These are phyloP conservation scores for Solenopsis fugax DNA, from an alignment of 1,140 invertebrate genomes.

Conservation along the genomic window DNA sequence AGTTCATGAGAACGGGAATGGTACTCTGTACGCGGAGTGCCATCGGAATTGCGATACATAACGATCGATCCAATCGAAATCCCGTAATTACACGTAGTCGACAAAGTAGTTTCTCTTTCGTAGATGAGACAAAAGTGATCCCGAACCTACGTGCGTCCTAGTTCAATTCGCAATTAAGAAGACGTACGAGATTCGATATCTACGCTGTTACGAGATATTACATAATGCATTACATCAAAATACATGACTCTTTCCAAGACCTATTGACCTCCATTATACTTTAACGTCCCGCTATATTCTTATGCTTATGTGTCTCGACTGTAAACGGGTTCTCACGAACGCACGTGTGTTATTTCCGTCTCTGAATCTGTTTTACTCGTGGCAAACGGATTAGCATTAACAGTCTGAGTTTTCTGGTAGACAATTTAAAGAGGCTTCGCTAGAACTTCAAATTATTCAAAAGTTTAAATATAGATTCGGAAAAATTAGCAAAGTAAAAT, in stretches of 20 bases:
- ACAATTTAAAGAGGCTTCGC: not conserved
- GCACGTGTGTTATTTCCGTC: not conserved
- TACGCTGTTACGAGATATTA: not conserved
- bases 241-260: not conserved
- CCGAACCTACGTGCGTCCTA: not conserved
- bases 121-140: not conserved
- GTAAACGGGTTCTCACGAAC: not conserved
- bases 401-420: not conserved
- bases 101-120: not conserved
- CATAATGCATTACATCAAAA: not conserved
- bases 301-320: not conserved
- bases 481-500: not conserved
- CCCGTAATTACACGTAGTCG: slow-evolving; percentile 14
- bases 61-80: slow-evolving; percentile 5
- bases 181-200: not conserved
- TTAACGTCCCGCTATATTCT: slow-evolving; percentile 10
- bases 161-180: not conserved
- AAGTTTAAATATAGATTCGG: not conserved
- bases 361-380: not conserved
- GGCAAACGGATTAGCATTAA: not conserved
- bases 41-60: slow-evolving; percentile 23
- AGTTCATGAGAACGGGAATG: slow-evolving; percentile 6
- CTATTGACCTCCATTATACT: slow-evolving; percentile 2
- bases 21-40: not conserved
- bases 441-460: not conserved